Percentiles rank a stretch among this genome's conserved stretches.
Conservation (phyloP, 37 sponge, comb jelly and placozoan species). For the Eunapius fragilis region DNA sequence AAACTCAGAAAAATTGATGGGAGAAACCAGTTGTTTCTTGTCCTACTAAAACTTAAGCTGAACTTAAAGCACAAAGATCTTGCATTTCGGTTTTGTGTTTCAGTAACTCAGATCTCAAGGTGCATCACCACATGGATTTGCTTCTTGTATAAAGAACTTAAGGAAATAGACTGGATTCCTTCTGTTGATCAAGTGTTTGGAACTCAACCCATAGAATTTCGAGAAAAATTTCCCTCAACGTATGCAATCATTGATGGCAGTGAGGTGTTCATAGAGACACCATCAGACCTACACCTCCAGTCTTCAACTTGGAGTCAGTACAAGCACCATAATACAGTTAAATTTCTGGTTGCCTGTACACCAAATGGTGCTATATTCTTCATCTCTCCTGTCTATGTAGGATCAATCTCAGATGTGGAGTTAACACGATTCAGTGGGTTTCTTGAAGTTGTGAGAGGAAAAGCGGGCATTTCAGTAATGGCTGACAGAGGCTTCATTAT, state of each 20-base stretch:
- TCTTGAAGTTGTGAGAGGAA: constrained; percentile 12
- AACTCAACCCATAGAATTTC: constrained; percentile 23
- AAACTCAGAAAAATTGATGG: constrained; percentile 14
- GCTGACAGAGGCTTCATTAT: constrained; percentile 76
- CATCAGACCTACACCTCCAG: constrained; percentile 41
- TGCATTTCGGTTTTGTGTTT: constrained; percentile 43
- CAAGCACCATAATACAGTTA: constrained; percentile 47
- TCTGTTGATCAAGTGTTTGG: constrained; percentile 28
- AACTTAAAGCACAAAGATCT: constrained; percentile 30
- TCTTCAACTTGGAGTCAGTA: constrained; percentile 42
- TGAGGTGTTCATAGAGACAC: constrained; percentile 31
- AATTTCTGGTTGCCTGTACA: constrained; percentile 37
- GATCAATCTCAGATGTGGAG: constrained; percentile 51
- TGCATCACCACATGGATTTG: constrained; percentile 52
- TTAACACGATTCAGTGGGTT: constrained; percentile 35
- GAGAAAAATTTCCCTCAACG: constrained; percentile 38
- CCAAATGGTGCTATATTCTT: constrained; percentile 38
- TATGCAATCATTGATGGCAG: constrained; percentile 52
- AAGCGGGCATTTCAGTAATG: constrained; percentile 53
- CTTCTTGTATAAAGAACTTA: constrained; percentile 35
- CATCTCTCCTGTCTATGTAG: constrained; percentile 38
- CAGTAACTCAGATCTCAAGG: constrained; percentile 12
- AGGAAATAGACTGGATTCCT: constrained; percentile 38
- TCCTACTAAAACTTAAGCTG: constrained; percentile 11
- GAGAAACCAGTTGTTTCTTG: constrained; percentile 40